Evolutionary conservation across 1,140 invertebrate species (phyloP).

Genomic region (Procambarus clarkii): DNA sequence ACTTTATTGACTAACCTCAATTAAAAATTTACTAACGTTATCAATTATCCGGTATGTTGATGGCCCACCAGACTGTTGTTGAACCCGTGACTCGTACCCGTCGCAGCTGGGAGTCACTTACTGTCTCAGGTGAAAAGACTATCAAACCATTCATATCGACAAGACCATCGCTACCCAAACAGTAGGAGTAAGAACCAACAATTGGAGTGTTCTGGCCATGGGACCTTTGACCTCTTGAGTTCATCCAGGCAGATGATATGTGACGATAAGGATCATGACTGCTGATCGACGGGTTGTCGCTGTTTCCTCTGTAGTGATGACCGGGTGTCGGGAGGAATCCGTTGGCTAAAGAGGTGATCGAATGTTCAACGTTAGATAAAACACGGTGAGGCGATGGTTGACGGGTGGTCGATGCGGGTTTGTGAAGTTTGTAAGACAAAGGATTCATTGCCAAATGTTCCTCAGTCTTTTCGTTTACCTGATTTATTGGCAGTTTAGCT

Average conservation of each 20-base stretch:
- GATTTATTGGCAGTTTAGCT: slow-evolving; percentile 13
- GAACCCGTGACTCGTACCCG: too few relatives aligned
- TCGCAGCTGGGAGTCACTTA: too few relatives aligned
- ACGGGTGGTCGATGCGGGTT: neutral
- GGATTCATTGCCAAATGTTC: neutral
- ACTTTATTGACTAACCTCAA: too few relatives aligned
- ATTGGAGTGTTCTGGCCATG: neutral
- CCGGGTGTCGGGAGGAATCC: slow-evolving; percentile 20
- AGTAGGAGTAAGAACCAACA: neutral
- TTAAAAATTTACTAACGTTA: too few relatives aligned
- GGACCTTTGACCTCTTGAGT: neutral
- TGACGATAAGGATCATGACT: neutral
- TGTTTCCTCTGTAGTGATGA: slow-evolving; percentile 20
- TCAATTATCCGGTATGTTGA: too few relatives aligned
- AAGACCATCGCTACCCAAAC: too few relatives aligned
- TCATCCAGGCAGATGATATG: neutral
- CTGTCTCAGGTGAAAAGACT: too few relatives aligned
- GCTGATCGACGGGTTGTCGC: neutral
- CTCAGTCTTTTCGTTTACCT: neutral
- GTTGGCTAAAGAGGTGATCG: neutral
- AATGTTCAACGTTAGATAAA: neutral
- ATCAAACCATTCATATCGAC: too few relatives aligned
- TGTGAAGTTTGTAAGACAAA: neutral
- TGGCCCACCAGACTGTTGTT: too few relatives aligned
- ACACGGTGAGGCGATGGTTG: neutral